Evolutionary conservation across 2,113 vertebrate genomes (phyloP), one percentile per base, ranked within the genome.

Genomic region (Ophiodon elongatus): DNA sequence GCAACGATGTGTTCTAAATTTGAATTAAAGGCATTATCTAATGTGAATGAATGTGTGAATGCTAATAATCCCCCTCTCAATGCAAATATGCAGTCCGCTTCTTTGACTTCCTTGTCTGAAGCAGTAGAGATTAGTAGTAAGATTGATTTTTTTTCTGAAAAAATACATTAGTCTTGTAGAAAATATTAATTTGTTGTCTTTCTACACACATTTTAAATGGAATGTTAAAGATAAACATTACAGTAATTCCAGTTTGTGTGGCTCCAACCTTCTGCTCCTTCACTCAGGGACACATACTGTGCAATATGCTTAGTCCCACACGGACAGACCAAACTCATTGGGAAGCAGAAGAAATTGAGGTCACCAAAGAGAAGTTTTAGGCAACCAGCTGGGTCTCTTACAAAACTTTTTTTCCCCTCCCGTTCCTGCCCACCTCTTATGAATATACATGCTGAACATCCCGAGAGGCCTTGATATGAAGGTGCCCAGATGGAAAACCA

Each of bases 401-500:
- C 71, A 75, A 88, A 95, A 94, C 89, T 93, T 94, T 88, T 64
- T 74, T 60, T 8, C 47, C 35, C 70, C 80, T 69, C 56, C 70
- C 73, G 70, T 77, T 84, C 56, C 78, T 79, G 73, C 83, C 64
- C 89, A 88, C 87, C 87, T 75, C 83, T 93, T 92, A 94, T 95
- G 92, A 95, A 96, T 96, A 96, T 92, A 94, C 93, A 95, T 95
- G 93, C 78, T 19, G 60, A 83, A 70, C 35, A 23, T 93, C 94
- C 91, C 94, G 60, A 69, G 90, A 92, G 93, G 78, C 80, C 75
- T 80, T 84, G 47, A 88, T 82, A 88, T 87, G 90, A 92, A 91
- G 88, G 90, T 91, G 90, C 85, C 95, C 94, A 94, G 94, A 95
- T 95, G 94, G 94, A 94, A 94, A 94, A 90, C 64, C 85, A 88